phyloP scores from a whole-genome alignment of 2,797 vertebrate genomes.

The Spinibarbus caldwelli region DNA sequence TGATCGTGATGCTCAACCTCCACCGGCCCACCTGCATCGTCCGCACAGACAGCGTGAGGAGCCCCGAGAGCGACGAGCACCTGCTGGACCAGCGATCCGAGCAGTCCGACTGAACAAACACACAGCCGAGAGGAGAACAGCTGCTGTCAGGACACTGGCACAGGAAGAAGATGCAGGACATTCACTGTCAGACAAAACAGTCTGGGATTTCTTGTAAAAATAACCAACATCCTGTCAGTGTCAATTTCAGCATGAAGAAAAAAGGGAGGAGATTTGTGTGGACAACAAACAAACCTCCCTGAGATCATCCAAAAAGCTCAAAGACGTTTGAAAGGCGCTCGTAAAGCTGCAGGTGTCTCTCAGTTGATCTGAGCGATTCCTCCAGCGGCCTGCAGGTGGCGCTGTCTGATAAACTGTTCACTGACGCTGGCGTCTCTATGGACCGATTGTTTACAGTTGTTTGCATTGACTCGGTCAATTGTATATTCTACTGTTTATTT shows the following conservation, averaged over 20 bases:
- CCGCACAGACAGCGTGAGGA: slow-evolving; percentile 91
- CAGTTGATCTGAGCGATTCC: slow-evolving; percentile 3
- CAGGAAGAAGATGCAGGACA: not conserved
- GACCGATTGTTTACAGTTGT: slow-evolving; percentile 21
- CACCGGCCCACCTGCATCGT: slow-evolving; percentile 96
- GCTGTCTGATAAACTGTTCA: slow-evolving; percentile 22
- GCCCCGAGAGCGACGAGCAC: slow-evolving; percentile 86
- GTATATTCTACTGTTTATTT: slow-evolving; percentile 6
- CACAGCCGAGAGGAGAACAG: too few species aligned
- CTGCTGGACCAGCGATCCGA: slow-evolving; percentile 83
- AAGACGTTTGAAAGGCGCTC: not conserved
- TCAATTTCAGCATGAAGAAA: not conserved
- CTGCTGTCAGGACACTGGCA: not conserved
- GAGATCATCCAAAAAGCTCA: not conserved
- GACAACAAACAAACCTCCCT: not conserved
- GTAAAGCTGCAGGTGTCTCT: not conserved
- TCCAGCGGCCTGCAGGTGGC: slow-evolving; percentile 36
- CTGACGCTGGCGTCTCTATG: slow-evolving; percentile 38
- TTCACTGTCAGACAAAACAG: not conserved
- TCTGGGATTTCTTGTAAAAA: not conserved
- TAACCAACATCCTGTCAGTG: not conserved
- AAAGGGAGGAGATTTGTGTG: not conserved
- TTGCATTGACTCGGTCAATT: slow-evolving; percentile 3
- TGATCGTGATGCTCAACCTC: slow-evolving; percentile 93
- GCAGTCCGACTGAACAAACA: slow-evolving; percentile 49